Percentiles rank a stretch among this genome's conserved stretches.
These are phyloP conservation scores for Pomacea canaliculata DNA, from an alignment of 2,888 invertebrate species.

Conservation along the genomic window DNA sequence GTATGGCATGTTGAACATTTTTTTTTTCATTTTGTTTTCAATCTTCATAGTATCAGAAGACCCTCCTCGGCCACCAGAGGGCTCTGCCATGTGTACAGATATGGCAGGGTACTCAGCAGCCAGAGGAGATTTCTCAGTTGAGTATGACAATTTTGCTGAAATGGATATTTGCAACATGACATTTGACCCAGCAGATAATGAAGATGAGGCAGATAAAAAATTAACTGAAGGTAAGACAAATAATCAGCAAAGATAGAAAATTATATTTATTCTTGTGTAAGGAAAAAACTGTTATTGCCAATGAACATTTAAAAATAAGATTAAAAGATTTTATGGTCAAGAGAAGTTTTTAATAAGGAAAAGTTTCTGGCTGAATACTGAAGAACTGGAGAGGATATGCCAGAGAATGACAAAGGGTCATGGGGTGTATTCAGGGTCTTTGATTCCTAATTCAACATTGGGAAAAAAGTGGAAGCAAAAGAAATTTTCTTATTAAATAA, in stretches of 20 bases:
- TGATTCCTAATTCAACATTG: background rate
- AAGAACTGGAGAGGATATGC: too few species aligned
- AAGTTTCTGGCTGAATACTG: too few species aligned
- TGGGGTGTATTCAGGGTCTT: background rate
- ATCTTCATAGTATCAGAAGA: slow-evolving; percentile 72
- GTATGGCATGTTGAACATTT: too few species aligned
- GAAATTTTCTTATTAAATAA: too few species aligned
- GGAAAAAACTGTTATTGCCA: too few species aligned
- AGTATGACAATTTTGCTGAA: slow-evolving; percentile 87
- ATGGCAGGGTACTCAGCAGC: slow-evolving; percentile 85
- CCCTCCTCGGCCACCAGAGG: slow-evolving; percentile 76
- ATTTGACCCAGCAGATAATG: slow-evolving; percentile 61
- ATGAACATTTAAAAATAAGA: too few species aligned
- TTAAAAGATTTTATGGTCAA: too few species aligned
- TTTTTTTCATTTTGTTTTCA: too few species aligned
- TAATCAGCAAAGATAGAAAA: too few species aligned
- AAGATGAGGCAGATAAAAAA: slow-evolving; percentile 35
- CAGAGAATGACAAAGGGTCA: background rate
- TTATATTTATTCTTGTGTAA: too few species aligned
- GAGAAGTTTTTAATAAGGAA: too few species aligned
- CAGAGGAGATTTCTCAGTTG: slow-evolving; percentile 87
- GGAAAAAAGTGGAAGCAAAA: too few species aligned
- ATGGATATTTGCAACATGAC: slow-evolving; percentile 74
- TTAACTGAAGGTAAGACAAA: slow-evolving; percentile 4
- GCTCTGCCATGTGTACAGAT: slow-evolving; percentile 61